Conservation (phyloP, 2,113 vertebrate species). For the Empidonax alnorum region DNA sequence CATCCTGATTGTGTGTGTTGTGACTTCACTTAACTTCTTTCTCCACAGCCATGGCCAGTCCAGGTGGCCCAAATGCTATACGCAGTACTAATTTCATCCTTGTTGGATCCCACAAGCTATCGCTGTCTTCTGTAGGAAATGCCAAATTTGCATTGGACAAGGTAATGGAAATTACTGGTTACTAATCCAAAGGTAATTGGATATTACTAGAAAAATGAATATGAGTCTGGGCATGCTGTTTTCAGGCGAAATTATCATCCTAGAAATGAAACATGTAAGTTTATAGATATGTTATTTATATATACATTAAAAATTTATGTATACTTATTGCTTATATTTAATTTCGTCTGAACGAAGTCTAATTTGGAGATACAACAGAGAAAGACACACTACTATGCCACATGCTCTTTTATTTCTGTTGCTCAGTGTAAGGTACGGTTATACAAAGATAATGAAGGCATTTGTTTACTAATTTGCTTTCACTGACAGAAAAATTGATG, state of each 20-base stretch:
- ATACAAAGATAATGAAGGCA: neutral
- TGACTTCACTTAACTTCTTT: neutral
- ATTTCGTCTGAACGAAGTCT: neutral
- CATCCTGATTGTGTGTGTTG: neutral
- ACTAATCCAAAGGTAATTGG: neutral
- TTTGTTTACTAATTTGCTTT: neutral
- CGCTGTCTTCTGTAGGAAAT: slow-evolving; percentile 84
- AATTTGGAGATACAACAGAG: neutral
- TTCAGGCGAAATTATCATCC: neutral
- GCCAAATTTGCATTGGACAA: slow-evolving; percentile 90
- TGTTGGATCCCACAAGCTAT: slow-evolving; percentile 88
- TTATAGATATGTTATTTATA: neutral
- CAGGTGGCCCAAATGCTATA: slow-evolving; percentile 87
- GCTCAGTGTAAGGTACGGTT: neutral
- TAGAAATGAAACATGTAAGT: neutral
- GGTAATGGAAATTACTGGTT: slow-evolving; percentile 75
- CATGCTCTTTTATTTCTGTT: neutral
- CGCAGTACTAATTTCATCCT: slow-evolving; percentile 90
- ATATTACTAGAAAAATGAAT: neutral
- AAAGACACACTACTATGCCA: neutral
- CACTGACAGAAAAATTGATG: neutral
- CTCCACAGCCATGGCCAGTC: slow-evolving; percentile 86
- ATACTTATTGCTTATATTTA: neutral
- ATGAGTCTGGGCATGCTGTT: neutral
- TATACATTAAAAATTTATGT: neutral